Evolutionary conservation across 2,888 invertebrate genomes (phyloP), one percentile per base, ranked within the genome.

Genomic region (Andrena haemorrhoa): DNA sequence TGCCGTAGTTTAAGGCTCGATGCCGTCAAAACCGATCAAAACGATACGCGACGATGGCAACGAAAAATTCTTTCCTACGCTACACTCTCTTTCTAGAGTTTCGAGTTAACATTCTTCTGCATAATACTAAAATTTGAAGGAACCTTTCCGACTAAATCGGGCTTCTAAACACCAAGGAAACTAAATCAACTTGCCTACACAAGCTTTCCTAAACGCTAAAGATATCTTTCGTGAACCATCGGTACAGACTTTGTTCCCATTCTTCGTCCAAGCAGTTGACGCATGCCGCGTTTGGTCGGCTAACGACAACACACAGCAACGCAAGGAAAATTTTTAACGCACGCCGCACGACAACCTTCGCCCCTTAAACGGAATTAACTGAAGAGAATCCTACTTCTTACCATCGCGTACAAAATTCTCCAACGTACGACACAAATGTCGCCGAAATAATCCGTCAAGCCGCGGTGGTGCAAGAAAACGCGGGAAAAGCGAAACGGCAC

Each of bases 11-110:
- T 16, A 64, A 61, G 47, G 26, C 31, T 56, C 63, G 61, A 71
- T 71, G 60, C 26, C 56, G 53, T 49, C 12, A 29, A 56, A 80
- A 76, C 47, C n/a, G 16, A 53, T 60, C 56, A 26, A 79, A 79
- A 70, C 70, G 60, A 75, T 65, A 53, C 26, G 12, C 33, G 58
- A 77, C 47, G 41, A 78, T 78, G 26, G 20, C 35, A 78, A 58
- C 26, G 35, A 58, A 78, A 41, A 26, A 12, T 20, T 41, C 35
- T 31, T 12, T n/a, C 23, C 58, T 53, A 65, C 33, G 33, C 20
- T 51, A 35, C 5, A n/a, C 26, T 20, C 26, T 20, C 4, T 7
- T 41, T 56, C 41, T 69, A 29, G 12, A 29, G n/a, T 31, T 35
- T 16, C 33, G 58, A 58, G 65, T 73, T 7, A 49, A 56, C 35